Evolutionary conservation across 2,797 vertebrate genomes (phyloP), one percentile per base, ranked within the genome.

Genomic region (Mycteria americana): DNA sequence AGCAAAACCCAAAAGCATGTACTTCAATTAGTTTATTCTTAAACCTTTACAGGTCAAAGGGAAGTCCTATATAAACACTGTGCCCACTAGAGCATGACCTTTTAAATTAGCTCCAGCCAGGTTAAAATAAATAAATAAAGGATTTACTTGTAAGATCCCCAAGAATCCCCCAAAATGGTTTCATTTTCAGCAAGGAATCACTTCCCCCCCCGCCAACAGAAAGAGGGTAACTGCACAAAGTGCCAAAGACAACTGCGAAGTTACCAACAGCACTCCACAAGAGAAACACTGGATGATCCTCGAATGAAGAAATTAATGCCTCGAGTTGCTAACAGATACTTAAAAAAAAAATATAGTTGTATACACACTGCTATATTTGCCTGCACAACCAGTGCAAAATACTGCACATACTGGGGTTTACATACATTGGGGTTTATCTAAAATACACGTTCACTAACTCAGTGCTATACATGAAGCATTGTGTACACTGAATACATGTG

Each of bases 241-340:
- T 28, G 48, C 53, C 60, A 23, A 53, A 41, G 41, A 16, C 37
- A 59, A 25, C 37, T 9, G 18, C 6, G 39, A 31, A 31, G 75
- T 41, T 27, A 23, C 1, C 18, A 48, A 16, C 33, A 30, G 24
- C 9, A 7, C 27, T 19, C 16, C 51, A 39, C 0, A 2, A 28
- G 41, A 59, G 64, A 63, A 53, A 51, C 39, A 25, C 28, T 3
- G 6, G 24, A 23, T 5, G 14, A 83, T 18, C 31, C 18, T 7
- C 4, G 7, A 64, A 16, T 0, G 15, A 64, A 63, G 39, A 31
- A n/a, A 65, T 33, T n/a, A 35, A 51, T 23, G 35, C 13, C 51
- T 41, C 1, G 0, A 50, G 65, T 5, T n/a, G 41, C 19, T 43
- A 27, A n/a, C 12, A 89, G 53, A 60, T 18, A 14, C 35, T 64